A percentile compares a stretch with the other conserved stretches of the same genome.
These are phyloP conservation scores for Ophiothrix spiculata DNA, from an alignment of 35 echinoderm and acorn worm species.

Conservation along the genomic window DNA sequence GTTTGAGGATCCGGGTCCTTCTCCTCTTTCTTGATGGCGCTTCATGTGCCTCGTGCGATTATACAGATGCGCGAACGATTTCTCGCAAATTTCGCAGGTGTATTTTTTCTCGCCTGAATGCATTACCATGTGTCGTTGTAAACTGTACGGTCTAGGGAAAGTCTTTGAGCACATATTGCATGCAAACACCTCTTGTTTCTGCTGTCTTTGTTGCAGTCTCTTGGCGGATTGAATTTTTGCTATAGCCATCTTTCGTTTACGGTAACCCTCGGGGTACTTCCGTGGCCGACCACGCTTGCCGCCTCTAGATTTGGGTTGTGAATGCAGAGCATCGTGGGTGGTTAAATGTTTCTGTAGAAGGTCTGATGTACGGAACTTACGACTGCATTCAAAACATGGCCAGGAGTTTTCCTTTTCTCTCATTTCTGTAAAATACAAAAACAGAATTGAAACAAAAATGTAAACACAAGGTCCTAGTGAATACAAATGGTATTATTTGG, in stretches of 20 bases:
- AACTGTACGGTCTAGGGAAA: conserved; percentile 77
- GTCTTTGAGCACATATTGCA: conserved; percentile 73
- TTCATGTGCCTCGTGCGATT: conserved; percentile 77
- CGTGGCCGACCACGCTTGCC: conserved; percentile 67
- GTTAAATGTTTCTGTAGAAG: conserved; percentile 90
- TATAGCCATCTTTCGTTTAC: conserved; percentile 35
- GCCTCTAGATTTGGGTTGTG: conserved; percentile 37
- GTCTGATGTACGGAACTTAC: conserved; percentile 89
- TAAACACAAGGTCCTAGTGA: not conserved
- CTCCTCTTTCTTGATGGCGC: conserved; percentile 78
- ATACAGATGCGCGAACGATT: conserved; percentile 86
- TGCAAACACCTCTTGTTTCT: conserved; percentile 49
- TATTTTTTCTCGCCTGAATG: conserved; percentile 93
- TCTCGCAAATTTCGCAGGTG: conserved; percentile 85
- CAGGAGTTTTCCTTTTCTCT: conserved; percentile 96
- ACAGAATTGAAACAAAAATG: conserved; percentile 11
- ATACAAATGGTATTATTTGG: not conserved
- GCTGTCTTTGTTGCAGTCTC: conserved; percentile 27
- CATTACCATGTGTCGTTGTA: conserved; percentile 80
- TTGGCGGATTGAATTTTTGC: conserved; percentile 49
- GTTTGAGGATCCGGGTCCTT: conserved; percentile 31
- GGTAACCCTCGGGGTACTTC: conserved; percentile 80
- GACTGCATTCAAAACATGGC: conserved; percentile 94
- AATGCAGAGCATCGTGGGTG: conserved; percentile 73
- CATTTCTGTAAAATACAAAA: conserved; percentile 55